Conservation (phyloP, 1,140 invertebrate genomes). For the Diorhabda carinulata region DNA sequence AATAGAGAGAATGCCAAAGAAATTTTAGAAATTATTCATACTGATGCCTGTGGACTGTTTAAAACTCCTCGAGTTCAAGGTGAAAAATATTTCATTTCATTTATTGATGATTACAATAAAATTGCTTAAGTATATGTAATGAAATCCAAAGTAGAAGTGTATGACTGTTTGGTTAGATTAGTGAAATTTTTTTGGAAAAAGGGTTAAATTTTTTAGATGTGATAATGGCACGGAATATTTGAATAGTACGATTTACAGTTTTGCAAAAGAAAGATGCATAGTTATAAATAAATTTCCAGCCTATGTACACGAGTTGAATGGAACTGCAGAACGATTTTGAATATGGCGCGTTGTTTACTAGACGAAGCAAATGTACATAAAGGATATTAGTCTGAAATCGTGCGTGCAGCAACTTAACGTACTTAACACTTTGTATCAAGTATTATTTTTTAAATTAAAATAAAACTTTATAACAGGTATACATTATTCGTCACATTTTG, state of each 20-base stretch:
- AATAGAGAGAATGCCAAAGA: conserved; percentile 24
- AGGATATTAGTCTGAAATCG: neutral
- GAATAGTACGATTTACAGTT: conserved; percentile 17
- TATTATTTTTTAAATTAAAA: too few relatives aligned
- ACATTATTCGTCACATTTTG: too few relatives aligned
- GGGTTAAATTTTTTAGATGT: conserved; percentile 43
- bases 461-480: too few relatives aligned
- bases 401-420: too few relatives aligned
- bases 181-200: conserved; percentile 37
- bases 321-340: neutral
- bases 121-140: conserved; percentile 42
- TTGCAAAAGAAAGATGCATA: conserved; percentile 36
- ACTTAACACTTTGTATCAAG: too few relatives aligned
- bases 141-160: conserved; percentile 41
- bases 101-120: conserved; percentile 45
- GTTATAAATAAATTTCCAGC: conserved; percentile 42
- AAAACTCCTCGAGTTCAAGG: too few relatives aligned
- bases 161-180: conserved; percentile 32
- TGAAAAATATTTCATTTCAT: conserved; percentile 26
- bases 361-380: neutral
- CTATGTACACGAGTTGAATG: conserved; percentile 28
- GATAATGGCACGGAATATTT: conserved; percentile 42
- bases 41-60: too few relatives aligned
- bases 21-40: neutral
- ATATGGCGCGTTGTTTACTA: neutral